Evolutionary conservation across 2,113 vertebrate species (phyloP), one percentile per base, ranked within the genome.

Genomic region (Pelusios castaneus): DNA sequence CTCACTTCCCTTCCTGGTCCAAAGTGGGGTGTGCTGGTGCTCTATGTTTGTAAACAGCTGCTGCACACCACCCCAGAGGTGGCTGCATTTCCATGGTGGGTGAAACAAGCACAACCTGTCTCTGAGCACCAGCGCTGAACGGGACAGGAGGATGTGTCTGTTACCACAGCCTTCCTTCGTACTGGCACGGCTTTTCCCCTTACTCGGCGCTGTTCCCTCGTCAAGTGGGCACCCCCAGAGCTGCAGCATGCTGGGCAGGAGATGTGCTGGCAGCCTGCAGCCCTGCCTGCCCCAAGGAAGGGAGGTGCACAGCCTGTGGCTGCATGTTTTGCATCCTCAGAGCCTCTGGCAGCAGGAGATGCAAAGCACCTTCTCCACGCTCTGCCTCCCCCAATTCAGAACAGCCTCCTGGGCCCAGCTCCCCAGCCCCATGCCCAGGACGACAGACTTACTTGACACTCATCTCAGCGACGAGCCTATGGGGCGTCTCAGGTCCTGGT

Each of bases 221-320:
- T 12, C 31, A 60, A 60, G 31, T 6, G 2, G 58, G 29, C 2
- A 16, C 58, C 3, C 2, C 6, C 60, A n/a, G 1, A 4, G n/a
- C 63, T 70, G 22, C n/a, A 21, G 63, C 34, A n/a, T 13, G 9
- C 60, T 9, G 63, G 17, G 10, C n/a, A 70, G 34, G 63, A 16
- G 34, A 21, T 2, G 4, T 22, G n/a, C 16, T 34, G 16, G 16
- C 51, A 52, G 51, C 51, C 51, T 52, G 51, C 51, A 17, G 63
- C 19, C 5, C 19, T 22, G 3, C 19, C 63, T n/a, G 63, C n/a
- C 17, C 63, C n/a, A 4, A 38, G 9, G 34, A 3, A 17, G 16
- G 5, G 47, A 10, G 47, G 6, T 47, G 47, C 6, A 47, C 47
- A 47, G 47, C 47, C 47, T 47, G 47, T 47, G 47, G 47, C 47